Conservation (phyloP, 2,113 vertebrate species). For the Epinephelus lanceolatus region DNA sequence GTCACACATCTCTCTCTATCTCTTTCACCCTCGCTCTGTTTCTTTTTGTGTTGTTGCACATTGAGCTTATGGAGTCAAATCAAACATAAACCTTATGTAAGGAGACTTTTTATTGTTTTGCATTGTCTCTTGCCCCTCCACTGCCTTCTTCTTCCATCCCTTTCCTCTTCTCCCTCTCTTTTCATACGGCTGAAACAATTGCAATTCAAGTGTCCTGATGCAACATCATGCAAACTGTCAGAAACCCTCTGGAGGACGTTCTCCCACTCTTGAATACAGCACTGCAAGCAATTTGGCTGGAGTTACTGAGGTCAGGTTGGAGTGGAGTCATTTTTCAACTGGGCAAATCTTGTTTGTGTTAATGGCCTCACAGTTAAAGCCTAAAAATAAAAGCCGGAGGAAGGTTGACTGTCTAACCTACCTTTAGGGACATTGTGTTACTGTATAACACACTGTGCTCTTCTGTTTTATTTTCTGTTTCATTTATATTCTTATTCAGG, state of each 20-base stretch:
- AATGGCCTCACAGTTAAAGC: constrained; percentile 1
- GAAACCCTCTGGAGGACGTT: constrained; percentile 59
- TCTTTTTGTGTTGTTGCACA: constrained; percentile 20
- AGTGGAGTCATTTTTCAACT: constrained; percentile 31
- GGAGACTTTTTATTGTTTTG: constrained; percentile 40
- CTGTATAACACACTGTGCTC: no score
- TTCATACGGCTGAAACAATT: constrained; percentile 60
- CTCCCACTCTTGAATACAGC: constrained; percentile 51
- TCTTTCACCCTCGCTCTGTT: not conserved
- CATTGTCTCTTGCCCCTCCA: not conserved
- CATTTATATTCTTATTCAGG: no score
- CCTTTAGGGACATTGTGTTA: no score
- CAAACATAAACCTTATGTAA: constrained; percentile 39
- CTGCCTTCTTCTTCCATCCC: constrained; percentile 21
- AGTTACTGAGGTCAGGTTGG: constrained; percentile 55
- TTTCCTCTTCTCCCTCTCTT: constrained; percentile 40
- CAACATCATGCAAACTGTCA: constrained; percentile 78
- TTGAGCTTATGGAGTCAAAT: constrained; percentile 25
- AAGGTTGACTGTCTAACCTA: no score
- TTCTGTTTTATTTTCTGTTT: no score
- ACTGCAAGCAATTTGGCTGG: constrained; percentile 56
- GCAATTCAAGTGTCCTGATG: constrained; percentile 71
- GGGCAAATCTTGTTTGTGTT: constrained; percentile 19
- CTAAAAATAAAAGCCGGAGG: no score
- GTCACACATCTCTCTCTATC: not conserved